Evolutionary conservation across 2,888 invertebrate species (phyloP).

Genomic region (Neria commutata): DNA sequence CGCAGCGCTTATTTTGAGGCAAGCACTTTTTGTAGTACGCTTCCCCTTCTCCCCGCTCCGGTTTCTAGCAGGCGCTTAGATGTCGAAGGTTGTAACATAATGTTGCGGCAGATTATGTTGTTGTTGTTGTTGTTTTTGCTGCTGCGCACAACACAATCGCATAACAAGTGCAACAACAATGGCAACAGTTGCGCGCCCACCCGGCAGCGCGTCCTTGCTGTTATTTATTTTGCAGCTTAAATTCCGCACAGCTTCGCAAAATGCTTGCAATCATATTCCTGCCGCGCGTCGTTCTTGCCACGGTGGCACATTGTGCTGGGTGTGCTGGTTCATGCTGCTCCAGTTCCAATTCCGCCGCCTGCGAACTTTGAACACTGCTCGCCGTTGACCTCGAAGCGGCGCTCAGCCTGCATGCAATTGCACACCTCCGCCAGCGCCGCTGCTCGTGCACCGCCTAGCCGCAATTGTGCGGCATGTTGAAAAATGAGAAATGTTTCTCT

Average conservation of each 20-base stretch:
- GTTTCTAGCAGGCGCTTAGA: too few relatives aligned
- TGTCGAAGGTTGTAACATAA: background rate
- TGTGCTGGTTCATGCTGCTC: background rate
- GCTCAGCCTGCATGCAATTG: too few relatives aligned
- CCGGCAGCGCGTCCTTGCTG: background rate
- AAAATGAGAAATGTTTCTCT: too few relatives aligned
- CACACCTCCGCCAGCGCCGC: too few relatives aligned
- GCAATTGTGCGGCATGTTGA: too few relatives aligned
- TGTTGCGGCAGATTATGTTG: background rate
- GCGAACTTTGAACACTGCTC: background rate
- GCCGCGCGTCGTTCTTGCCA: too few relatives aligned
- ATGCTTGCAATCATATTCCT: background rate
- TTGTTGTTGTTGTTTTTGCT: background rate
- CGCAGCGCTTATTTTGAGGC: too few relatives aligned
- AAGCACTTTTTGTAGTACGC: too few relatives aligned
- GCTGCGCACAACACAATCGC: background rate
- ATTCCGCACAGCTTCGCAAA: constrained; percentile 12
- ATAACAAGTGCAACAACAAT: constrained; percentile 3
- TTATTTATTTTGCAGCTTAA: background rate
- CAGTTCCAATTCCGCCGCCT: background rate
- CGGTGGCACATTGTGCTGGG: background rate
- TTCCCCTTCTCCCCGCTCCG: too few relatives aligned
- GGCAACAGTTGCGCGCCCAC: constrained; percentile 15
- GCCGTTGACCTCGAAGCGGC: background rate
- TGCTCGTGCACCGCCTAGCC: too few relatives aligned